Evolutionary conservation across 2,888 invertebrate species (phyloP).

Genomic region (Tortricodes alternella): DNA sequence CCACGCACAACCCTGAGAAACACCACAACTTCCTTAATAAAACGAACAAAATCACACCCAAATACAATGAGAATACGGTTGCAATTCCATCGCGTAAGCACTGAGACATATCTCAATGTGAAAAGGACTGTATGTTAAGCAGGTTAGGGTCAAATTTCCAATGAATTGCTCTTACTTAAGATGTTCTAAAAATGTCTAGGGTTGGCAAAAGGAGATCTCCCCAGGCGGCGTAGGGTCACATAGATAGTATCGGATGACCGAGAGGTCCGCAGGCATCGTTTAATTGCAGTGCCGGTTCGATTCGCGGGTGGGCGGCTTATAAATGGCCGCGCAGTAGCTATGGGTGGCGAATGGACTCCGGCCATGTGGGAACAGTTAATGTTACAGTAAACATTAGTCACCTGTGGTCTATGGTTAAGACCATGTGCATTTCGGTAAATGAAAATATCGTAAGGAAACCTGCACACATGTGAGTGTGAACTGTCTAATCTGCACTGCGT

Average conservation of each 20-base stretch:
- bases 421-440: too few relatives aligned
- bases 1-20: constrained; percentile 39
- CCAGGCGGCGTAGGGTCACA: constrained; percentile 63
- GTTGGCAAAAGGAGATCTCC: constrained; percentile 35
- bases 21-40: neutral
- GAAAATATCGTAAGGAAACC: too few relatives aligned
- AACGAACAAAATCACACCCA: neutral
- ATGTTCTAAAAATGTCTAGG: neutral
- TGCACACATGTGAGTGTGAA: too few relatives aligned
- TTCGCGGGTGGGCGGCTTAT: constrained; percentile 65
- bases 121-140: neutral
- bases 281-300: constrained; percentile 60
- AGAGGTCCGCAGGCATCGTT: constrained; percentile 67
- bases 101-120: neutral
- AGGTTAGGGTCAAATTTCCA: constrained; percentile 8
- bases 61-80: neutral
- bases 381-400: constrained; percentile 12
- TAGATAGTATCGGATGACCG: constrained; percentile 67
- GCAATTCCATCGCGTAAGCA: neutral
- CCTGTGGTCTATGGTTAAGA: neutral
- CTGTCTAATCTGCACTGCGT: too few relatives aligned
- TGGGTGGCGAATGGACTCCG: constrained; percentile 47
- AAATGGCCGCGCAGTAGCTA: constrained; percentile 66
- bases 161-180: neutral
- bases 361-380: constrained; percentile 35